Percentiles rank a stretch among this genome's conserved stretches.
Conservation (phyloP, 2,797 vertebrate species). For the Clarias fuscus region DNA sequence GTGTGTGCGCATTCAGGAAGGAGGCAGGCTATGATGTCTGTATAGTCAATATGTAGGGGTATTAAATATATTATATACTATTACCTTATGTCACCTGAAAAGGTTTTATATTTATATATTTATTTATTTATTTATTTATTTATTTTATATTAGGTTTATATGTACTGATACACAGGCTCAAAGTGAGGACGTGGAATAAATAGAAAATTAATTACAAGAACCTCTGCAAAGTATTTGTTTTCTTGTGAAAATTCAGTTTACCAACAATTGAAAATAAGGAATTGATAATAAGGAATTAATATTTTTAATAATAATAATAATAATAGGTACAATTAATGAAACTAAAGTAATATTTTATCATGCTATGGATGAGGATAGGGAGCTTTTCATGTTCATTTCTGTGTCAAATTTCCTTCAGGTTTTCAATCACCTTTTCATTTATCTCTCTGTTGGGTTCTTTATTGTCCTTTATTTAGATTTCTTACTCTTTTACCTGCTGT, state of each 20-base stretch:
- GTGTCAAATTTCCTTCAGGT: slow-evolving; percentile 59
- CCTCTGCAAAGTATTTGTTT: not conserved
- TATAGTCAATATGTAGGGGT: slow-evolving; percentile 14
- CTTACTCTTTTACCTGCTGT: slow-evolving; percentile 51
- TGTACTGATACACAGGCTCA: not conserved
- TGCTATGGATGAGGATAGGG: slow-evolving; percentile 45
- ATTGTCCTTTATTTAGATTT: slow-evolving; percentile 48
- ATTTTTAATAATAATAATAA: slow-evolving; percentile 3
- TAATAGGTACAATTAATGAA: not conserved
- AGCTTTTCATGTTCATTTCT: slow-evolving; percentile 48
- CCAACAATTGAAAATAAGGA: not conserved
- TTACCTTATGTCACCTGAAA: not conserved
- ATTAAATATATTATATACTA: not conserved
- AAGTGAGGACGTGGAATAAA: not conserved
- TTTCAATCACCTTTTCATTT: slow-evolving; percentile 54
- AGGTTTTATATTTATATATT: not conserved
- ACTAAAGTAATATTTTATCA: not conserved
- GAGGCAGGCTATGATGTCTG: slow-evolving; percentile 3
- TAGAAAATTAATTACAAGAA: not conserved
- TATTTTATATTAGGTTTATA: not conserved
- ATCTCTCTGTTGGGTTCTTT: slow-evolving; percentile 50
- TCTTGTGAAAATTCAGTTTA: not conserved
- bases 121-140: too few relatives aligned
- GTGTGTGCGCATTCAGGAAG: slow-evolving; percentile 9
- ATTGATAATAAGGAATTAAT: slow-evolving; percentile 8